Base-by-base conservation (phyloP, 2,888 invertebrate genomes). In the Caenorhabditis sp. region DNA sequence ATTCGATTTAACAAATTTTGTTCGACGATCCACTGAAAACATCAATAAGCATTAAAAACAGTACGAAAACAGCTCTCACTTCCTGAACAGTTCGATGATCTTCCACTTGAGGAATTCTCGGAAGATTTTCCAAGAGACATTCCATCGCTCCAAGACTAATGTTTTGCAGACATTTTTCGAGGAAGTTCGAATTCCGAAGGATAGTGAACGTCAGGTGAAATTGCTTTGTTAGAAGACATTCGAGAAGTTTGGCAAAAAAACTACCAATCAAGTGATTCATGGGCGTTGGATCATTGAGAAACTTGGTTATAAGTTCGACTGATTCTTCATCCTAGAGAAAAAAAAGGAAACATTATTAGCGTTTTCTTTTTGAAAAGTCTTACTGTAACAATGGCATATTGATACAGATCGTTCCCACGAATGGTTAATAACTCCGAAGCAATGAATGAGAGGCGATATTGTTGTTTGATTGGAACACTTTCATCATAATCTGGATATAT, bases 201-300 rank as follows among this genome's bases (percentile, higher is more conserved):
- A 76, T 54, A 5, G 50, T 58, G 21, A 76, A 70, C 8, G 71
- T 60, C 78, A 76, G 63, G 52, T 73, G 59, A 59, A 67, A 58
- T 27, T 23, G 23, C 27, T 74, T 61, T 0, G 61, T 52, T 10
- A 81, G 60, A 4, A 81, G 56, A 26, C 70, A 70, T 20, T 68
- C 67, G 36, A 82, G 63, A 50, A 82, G 72, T 53, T 78, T 77
- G 7, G 61, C 71, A 63, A 72, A 82, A 57, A 80, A 82, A n/a
- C 77, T 74, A 23, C 78, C 77, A n/a, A 71, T 58, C 1, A 80
- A 58, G 25, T 76, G 76, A 63, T 77, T 76, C 59, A 80, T 43
- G 23, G 66, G 64, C n/a, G 31, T 66, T 23, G 59, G 50, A 49
- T 73, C 76, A 26, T 67, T 63, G 8, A 80, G 17, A 21, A 68